Base-by-base conservation (phyloP, 2,888 invertebrate genomes). In the Hyppa rectilinea region DNA sequence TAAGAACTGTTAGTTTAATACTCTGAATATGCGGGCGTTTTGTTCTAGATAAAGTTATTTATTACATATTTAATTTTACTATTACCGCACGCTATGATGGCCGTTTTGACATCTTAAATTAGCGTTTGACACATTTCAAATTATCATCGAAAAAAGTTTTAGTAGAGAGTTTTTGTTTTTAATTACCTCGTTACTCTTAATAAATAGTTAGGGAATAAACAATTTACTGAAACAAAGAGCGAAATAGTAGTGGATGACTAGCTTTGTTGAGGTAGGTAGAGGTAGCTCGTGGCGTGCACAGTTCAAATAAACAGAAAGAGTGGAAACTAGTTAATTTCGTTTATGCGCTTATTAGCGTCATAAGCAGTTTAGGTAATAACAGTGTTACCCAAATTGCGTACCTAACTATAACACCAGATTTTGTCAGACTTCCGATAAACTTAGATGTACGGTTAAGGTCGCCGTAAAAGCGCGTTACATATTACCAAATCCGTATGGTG, bases 401-500 rank as follows among this genome's bases (percentile, higher is more conserved):
- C 60, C 43, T 47, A 45, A n/a, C n/a, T n/a, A n/a, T n/a, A n/a
- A 29, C 31, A 49, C 29, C 34, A n/a, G 45, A 67, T 67, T 58
- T 59, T 55, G 43, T 45, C 34, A 34, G 62, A 53, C n/a, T 66
- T 67, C 31, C 52, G 23, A 62, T 53, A 68, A 72, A 52, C 29
- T 10, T 56, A 20, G n/a, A n/a, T n/a, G n/a, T 52, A 45, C 47
- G 64, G 62, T 53, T 69, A 78, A 72, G 78, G 70, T 78, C 75
- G 53, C 38, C 45, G 47, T 55, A 65, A 61, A 75, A 71, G 72
- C 59, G 71, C 67, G 61, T 71, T 61, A 60, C 59, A 55, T 68
- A 72, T 82, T 66, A 61, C 69, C 65, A 71, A 71, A 67, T 65
- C 55, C 59, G 61, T 74, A 78, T 82, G 84, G 81, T 68, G 78